Percentiles rank a stretch among this genome's conserved stretches.
Evolutionary conservation across 2,888 invertebrate genomes (phyloP).

Genomic region (Lasioglossum morio): DNA sequence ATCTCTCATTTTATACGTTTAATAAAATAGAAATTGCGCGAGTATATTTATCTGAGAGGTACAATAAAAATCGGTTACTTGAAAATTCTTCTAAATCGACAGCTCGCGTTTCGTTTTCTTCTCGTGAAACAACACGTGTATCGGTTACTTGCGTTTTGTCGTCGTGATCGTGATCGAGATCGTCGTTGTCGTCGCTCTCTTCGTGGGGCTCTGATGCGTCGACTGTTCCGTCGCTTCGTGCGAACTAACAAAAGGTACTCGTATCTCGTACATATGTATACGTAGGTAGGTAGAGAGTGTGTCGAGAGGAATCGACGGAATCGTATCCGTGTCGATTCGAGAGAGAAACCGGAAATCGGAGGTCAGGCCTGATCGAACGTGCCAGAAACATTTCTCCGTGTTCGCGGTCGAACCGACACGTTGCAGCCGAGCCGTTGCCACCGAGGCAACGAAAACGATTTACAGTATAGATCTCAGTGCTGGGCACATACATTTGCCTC

Average conservation of each 20-base stretch:
- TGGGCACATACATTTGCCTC: too few relatives aligned
- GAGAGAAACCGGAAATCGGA: not conserved
- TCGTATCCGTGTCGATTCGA: not conserved
- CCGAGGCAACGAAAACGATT: not conserved
- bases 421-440: not conserved
- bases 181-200: not conserved
- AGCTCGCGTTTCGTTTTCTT: constrained; percentile 19
- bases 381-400: not conserved
- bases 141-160: not conserved
- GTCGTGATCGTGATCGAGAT: not conserved
- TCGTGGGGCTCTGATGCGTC: not conserved
- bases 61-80: constrained; percentile 33
- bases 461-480: too few relatives aligned
- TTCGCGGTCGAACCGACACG: not conserved
- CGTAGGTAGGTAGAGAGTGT: too few relatives aligned
- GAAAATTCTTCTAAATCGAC: constrained; percentile 28
- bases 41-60: constrained; percentile 26
- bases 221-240: not conserved
- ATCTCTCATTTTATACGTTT: constrained; percentile 8
- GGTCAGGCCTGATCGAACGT: not conserved
- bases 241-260: not conserved
- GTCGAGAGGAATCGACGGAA: not conserved
- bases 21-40: constrained; percentile 29
- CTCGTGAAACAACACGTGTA: not conserved
- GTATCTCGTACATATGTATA: not conserved